A percentile compares a stretch with the other conserved stretches of the same genome.
These are phyloP conservation scores for Agriotes lineatus DNA, from an alignment of 2,888 invertebrate genomes.

Conservation along the genomic window DNA sequence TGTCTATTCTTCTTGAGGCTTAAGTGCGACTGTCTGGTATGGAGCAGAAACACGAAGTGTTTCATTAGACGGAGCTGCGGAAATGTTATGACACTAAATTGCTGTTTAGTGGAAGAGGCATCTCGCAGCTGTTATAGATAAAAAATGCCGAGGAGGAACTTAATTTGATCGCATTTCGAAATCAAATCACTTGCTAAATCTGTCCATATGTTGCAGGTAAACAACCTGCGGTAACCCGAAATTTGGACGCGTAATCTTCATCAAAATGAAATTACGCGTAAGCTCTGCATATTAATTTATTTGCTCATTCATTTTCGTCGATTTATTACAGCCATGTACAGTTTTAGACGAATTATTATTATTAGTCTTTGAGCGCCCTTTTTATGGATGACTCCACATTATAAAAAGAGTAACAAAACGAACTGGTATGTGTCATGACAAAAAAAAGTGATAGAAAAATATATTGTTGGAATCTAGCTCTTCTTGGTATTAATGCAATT, in stretches of 20 bases:
- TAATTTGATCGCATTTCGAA: constrained; percentile 32
- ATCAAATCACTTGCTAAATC: constrained; percentile 30
- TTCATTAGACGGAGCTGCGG: neutral
- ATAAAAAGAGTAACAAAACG: no score
- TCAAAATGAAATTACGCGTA: constrained; percentile 21
- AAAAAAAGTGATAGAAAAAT: no score
- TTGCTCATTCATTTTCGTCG: constrained; percentile 1
- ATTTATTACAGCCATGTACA: no score
- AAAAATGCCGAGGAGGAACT: constrained; percentile 30
- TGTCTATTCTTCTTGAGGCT: no score
- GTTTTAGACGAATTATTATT: no score
- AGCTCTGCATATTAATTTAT: constrained; percentile 25
- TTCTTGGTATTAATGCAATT: no score
- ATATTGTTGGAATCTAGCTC: no score
- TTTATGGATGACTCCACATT: no score
- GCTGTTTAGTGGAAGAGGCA: constrained; percentile 1
- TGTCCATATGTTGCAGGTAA: constrained; percentile 33
- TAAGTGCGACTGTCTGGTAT: no score
- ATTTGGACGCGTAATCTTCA: constrained; percentile 31
- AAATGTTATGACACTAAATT: constrained; percentile 12
- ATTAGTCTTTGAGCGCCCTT: no score
- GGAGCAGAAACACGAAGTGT: no score
- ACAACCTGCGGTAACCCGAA: constrained; percentile 30
- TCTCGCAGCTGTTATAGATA: constrained; percentile 31
- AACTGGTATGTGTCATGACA: no score